Conservation (phyloP, 2,797 vertebrate genomes). For the Notoglanidium macrostoma region DNA sequence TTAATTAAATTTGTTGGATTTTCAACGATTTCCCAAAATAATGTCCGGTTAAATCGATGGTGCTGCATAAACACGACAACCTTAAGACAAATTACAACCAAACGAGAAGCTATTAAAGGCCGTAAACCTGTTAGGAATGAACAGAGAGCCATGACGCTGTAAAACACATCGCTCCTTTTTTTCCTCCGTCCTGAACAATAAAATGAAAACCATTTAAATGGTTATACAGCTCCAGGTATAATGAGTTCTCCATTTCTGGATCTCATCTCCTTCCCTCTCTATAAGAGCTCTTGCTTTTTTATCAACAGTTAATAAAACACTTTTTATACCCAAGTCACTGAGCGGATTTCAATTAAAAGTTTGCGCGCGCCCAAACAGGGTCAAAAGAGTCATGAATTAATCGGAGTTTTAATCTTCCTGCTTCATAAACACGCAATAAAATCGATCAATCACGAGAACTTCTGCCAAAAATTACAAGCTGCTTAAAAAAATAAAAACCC, state of each 20-base stretch:
- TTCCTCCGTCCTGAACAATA: not conserved
- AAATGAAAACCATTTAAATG: not conserved
- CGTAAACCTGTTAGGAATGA: not conserved
- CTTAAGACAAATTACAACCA: not conserved
- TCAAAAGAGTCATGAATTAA: not conserved
- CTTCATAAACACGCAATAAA: not conserved
- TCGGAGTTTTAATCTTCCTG: not conserved
- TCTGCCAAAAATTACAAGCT: not conserved
- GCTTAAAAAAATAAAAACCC: too few species aligned
- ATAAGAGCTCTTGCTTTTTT: not conserved
- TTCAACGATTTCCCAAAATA: not conserved
- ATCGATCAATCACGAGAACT: not conserved
- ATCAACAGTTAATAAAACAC: not conserved
- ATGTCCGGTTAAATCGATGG: not conserved
- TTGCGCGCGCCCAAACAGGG: not conserved
- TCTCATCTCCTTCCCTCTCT: not conserved
- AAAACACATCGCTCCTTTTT: not conserved
- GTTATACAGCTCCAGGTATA: not conserved
- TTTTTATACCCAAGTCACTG: not conserved
- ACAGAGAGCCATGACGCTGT: not conserved
- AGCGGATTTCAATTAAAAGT: not conserved
- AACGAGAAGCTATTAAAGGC: not conserved
- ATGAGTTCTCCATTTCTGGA: not conserved
- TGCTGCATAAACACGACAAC: not conserved
- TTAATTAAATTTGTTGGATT: not conserved